Conservation (phyloP, 2,797 vertebrate species). For the Agapornis canus region DNA sequence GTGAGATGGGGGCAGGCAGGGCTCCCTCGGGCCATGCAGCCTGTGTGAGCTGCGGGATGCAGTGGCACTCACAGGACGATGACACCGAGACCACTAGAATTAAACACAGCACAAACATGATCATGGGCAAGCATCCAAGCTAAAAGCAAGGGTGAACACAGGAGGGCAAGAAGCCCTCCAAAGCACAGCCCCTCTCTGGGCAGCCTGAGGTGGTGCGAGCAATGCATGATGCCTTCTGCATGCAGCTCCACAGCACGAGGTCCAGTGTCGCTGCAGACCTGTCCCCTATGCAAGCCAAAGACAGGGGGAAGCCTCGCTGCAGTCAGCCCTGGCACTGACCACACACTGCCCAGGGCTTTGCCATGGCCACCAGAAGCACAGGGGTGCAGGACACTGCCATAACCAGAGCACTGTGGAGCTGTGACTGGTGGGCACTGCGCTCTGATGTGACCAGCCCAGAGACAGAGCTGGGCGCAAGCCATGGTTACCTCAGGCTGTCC, state of each 20-base stretch:
- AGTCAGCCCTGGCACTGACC: fast-evolving
- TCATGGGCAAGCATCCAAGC: background rate
- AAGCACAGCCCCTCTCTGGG: background rate
- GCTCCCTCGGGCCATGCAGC: fast-evolving
- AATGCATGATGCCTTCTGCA: fast-evolving
- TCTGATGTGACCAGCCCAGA: fast-evolving
- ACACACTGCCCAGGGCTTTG: fast-evolving
- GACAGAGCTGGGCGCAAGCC: background rate
- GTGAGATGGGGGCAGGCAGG: background rate
- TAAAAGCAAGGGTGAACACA: background rate
- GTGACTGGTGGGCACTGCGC: fast-evolving
- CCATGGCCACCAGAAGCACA: background rate
- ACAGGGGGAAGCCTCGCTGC: background rate
- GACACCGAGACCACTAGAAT: background rate
- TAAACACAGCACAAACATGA: background rate
- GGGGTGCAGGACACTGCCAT: background rate
- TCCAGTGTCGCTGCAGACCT: background rate
- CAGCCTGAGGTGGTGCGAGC: fast-evolving
- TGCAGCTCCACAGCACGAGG: fast-evolving
- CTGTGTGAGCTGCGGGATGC: fast-evolving
- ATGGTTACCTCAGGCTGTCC: background rate
- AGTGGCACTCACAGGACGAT: background rate
- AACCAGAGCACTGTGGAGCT: background rate
- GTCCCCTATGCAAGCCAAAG: fast-evolving
- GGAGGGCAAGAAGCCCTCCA: background rate